phyloP scores from a whole-genome alignment of 2,797 vertebrate genomes.

The Chloroceryle inda region DNA sequence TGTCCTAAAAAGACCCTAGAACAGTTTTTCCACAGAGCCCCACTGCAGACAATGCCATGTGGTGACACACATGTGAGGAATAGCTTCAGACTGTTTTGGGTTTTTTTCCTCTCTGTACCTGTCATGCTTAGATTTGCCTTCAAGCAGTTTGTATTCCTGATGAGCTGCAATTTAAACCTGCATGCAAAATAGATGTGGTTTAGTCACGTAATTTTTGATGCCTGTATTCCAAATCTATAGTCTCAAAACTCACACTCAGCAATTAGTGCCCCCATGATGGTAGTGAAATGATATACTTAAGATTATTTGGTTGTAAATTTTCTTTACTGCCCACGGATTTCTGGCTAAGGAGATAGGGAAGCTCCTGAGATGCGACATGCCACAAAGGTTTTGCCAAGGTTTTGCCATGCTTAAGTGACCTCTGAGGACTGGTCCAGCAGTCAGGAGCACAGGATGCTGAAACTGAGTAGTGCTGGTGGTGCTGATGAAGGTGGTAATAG shows the following conservation, averaged over 20 bases:
- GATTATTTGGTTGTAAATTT: background rate
- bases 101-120: background rate
- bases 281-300: background rate
- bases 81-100: background rate
- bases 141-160: conserved; percentile 17
- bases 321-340: background rate
- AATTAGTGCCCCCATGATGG: background rate
- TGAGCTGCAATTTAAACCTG: conserved; percentile 13
- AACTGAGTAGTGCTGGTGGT: rapidly evolving
- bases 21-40: background rate
- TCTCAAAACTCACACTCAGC: background rate
- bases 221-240: background rate
- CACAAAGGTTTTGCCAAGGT: background rate
- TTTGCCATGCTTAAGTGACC: background rate
- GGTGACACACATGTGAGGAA: background rate
- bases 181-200: background rate
- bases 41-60: rapidly evolving
- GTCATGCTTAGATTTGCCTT: background rate
- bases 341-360: background rate
- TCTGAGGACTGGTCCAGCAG: rapidly evolving
- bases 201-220: background rate
- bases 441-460: background rate
- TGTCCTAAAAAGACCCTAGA: background rate
- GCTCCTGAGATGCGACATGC: background rate
- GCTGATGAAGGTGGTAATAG: too few species aligned